Evolutionary conservation across 2,113 vertebrate genomes (phyloP), one percentile per base, ranked within the genome.

Genomic region (Pleuronectes platessa): DNA sequence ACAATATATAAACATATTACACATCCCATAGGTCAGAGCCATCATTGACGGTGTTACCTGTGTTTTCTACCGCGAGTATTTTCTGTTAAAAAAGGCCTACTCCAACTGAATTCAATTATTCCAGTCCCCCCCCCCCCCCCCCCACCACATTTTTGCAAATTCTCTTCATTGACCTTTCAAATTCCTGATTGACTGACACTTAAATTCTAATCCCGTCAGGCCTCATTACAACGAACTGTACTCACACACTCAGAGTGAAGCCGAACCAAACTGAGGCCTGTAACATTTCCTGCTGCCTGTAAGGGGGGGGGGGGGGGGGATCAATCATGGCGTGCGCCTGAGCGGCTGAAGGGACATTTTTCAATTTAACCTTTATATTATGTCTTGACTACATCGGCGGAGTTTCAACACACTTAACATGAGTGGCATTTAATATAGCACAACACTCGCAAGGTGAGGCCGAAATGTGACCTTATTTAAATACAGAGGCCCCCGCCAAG

Each of bases 341-440:
- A 24, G 74, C 93, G 89, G 93, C 93, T 90, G 88, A 94, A 95
- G 94, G 95, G 96, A 96, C 96, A 95, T 95, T 96, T 97, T 97
- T 95, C 96, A 96, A 96, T 97, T 96, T 97, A 95, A 95, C 94
- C 95, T 94, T 95, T 92, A 84, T 92, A 94, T 94, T 95, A 93
- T 92, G 93, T 90, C 94, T 94, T 93, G 92, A 94, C 86, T 89
- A 95, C 94, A 95, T 93, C 91, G 74, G 87, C 90, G 88, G 91
- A 82, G 93, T 95, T 95, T 95, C 93, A 89, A 93, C 90, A 94
- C 95, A 94, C 94, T 96, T 95, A 93, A 95, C 96, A 95, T 97
- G 97, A 97, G 94, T 98, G 97, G 96, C 97, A 97, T 99, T 98
- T 99, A 98, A 99, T 98, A 97, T 95, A 95, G 92, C 92, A 89